Evolutionary conservation across 2,113 vertebrate genomes (phyloP).

Genomic region (Ibidorhyncha struthersii): DNA sequence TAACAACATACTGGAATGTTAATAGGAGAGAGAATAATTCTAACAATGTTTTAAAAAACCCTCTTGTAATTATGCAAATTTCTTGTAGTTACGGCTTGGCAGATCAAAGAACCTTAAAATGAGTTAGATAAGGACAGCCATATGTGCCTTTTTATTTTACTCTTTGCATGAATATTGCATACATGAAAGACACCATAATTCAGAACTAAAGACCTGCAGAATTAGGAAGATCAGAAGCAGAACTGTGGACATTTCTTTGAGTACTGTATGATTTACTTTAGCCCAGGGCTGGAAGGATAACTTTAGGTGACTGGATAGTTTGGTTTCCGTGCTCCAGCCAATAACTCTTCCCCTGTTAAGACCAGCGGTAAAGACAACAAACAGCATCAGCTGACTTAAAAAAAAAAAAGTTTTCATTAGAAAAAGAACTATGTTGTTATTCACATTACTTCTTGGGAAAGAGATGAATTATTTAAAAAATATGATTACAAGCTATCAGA

Average conservation of each 20-base stretch:
- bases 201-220: not conserved
- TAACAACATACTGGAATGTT: slow-evolving; percentile 35
- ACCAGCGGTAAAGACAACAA: not conserved
- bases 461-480: not conserved
- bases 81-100: slow-evolving; percentile 10
- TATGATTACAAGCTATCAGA: not conserved
- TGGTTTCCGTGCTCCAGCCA: not conserved
- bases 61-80: slow-evolving; percentile 56
- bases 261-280: not conserved
- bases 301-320: not conserved
- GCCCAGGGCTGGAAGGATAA: not conserved
- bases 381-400: not conserved
- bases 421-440: not conserved
- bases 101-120: slow-evolving; percentile 47
- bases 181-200: not conserved
- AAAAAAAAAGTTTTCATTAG: not conserved
- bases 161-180: not conserved
- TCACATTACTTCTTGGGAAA: not conserved
- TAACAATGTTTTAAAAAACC: not conserved
- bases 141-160: not conserved
- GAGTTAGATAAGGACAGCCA: slow-evolving; percentile 21
- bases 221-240: not conserved
- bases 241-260: not conserved
- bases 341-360: not conserved
- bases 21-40: slow-evolving; percentile 33